Base-by-base conservation (phyloP, 2,113 vertebrate genomes). In the Centropus unirufus region DNA sequence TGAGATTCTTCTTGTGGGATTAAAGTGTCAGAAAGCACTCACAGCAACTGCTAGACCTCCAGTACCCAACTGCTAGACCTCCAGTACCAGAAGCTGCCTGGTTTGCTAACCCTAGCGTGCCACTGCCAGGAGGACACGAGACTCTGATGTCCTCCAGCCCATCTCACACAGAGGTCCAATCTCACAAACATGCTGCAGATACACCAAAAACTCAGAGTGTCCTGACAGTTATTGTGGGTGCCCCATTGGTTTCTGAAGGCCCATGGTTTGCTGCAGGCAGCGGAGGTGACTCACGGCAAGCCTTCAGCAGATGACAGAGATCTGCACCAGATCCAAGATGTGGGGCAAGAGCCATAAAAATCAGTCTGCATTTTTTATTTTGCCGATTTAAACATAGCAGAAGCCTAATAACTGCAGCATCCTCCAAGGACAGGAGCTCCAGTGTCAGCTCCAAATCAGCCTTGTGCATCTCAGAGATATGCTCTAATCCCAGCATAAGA, bases 21-120 rank as follows among this genome's bases (percentile, higher is more conserved):
- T 5, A 0, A 83, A 83, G 72, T 40, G 58, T n/a, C 67, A 76
- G 54, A 52, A 67, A 73, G 63, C 83, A 92, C 55, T 80, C 2
- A 0, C 26, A 80, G 32, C 0, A 0, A 47, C 54, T 44, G 63
- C 66, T 8, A 52, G 49, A 42, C 36, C 34, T 61, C 5, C 58
- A 62, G 67, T n/a, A 72, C 58, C 72, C 0, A 0, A 47, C 54
- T 44, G 63, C 66, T 8, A 52, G 49, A 42, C 36, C 34, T 61
- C 5, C 58, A 62, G 67, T n/a, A 72, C 58, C 72, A 88, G 58
- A 19, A 83, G n/a, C 36, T 83, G 49, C 70, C 62, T 18, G 69
- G 57, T 29, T 58, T 82, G 57, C 15, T 0, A 0, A 91, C 46
- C 13, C 36, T 72, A 69, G n/a, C 2, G 0, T 9, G 57, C n/a